Percentiles rank a stretch among this genome's conserved stretches.
These are phyloP conservation scores for Chrysodeixis includens DNA, from an alignment of 2,888 invertebrate species.

Conservation along the genomic window DNA sequence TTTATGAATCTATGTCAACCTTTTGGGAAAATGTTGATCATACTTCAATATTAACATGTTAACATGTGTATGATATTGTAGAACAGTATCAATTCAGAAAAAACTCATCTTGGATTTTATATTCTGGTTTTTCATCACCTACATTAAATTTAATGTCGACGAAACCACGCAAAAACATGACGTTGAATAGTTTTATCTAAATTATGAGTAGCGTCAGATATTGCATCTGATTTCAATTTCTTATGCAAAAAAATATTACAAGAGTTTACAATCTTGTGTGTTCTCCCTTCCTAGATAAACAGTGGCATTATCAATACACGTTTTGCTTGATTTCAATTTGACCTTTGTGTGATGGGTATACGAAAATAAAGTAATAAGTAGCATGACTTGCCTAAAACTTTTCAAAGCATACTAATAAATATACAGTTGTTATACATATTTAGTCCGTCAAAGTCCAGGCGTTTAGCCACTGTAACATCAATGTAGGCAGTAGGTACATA, in stretches of 20 bases:
- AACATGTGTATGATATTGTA: too few relatives aligned
- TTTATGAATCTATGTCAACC: too few relatives aligned
- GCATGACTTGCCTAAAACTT: slow-evolving; percentile 15
- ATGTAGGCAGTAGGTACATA: slow-evolving; percentile 33
- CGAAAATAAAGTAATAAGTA: background rate
- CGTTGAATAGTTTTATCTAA: too few relatives aligned
- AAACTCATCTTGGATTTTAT: too few relatives aligned
- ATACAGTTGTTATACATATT: slow-evolving; percentile 35
- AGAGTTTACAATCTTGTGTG: background rate
- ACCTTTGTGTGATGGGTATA: background rate
- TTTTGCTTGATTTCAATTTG: background rate
- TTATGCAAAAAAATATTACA: background rate
- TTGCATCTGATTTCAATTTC: background rate
- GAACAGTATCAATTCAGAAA: too few relatives aligned
- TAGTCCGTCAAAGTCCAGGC: slow-evolving; percentile 15
- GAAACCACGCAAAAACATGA: too few relatives aligned
- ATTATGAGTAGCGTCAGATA: too few relatives aligned
- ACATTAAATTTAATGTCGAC: too few relatives aligned
- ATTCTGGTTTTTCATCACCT: too few relatives aligned
- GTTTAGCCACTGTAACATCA: slow-evolving; percentile 17
- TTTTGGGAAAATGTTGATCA: too few relatives aligned
- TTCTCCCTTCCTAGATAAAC: background rate
- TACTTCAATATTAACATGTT: too few relatives aligned
- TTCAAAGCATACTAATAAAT: slow-evolving; percentile 21
- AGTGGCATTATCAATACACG: background rate